Conservation (phyloP, 1,140 invertebrate genomes). For the Lucilia cuprina region DNA sequence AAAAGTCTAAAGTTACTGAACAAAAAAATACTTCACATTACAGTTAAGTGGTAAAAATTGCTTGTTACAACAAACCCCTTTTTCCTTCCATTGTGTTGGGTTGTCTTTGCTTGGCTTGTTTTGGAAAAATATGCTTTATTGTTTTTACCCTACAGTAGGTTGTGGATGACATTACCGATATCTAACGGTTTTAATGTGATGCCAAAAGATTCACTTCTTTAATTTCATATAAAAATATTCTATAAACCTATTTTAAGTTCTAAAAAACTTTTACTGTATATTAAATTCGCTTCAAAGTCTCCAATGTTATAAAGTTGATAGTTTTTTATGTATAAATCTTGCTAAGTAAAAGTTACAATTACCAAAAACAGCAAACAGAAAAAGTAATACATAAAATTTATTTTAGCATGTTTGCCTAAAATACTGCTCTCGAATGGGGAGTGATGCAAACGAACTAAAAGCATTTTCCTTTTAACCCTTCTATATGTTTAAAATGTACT, state of each 20-base stretch:
- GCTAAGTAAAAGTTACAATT: constrained; percentile 13
- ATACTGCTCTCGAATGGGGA: neutral
- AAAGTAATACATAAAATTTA: neutral
- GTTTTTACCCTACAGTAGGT: neutral
- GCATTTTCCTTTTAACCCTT: constrained; percentile 14
- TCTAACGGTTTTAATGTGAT: too few species aligned
- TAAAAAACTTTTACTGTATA: too few species aligned
- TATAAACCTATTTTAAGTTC: too few species aligned
- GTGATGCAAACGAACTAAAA: constrained; percentile 4
- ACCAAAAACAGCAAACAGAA: neutral
- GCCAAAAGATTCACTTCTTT: too few species aligned
- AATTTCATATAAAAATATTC: too few species aligned
- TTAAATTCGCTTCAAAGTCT: too few species aligned
- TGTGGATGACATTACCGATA: too few species aligned
- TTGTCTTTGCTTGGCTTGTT: neutral
- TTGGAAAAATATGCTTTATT: neutral
- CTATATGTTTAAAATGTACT: neutral
- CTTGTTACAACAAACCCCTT: constrained; percentile 19
- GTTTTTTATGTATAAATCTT: constrained; percentile 3
- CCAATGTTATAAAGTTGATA: too few species aligned
- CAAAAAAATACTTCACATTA: neutral
- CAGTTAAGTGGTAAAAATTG: constrained; percentile 5
- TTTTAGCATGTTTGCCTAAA: neutral
- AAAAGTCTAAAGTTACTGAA: constrained; percentile 39
- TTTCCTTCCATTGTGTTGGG: neutral